phyloP scores from a whole-genome alignment of 2,888 invertebrate genomes.

The Andrena marginata region DNA sequence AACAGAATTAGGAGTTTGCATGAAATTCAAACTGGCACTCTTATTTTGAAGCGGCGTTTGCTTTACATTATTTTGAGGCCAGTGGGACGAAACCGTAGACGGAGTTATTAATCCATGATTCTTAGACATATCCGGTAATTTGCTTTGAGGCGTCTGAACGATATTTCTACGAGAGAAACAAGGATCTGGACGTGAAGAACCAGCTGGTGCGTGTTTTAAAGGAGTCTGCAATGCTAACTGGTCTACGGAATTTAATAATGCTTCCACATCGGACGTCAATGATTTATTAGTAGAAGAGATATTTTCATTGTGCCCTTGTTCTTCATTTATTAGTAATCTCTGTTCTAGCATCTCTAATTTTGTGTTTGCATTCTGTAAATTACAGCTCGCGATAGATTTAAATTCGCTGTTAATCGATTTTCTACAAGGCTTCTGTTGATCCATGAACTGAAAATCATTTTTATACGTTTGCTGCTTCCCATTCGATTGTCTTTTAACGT shows the following conservation, averaged over 20 bases:
- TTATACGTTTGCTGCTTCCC: slow-evolving; percentile 8
- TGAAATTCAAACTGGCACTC: slow-evolving; percentile 43
- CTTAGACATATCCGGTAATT: slow-evolving; percentile 64
- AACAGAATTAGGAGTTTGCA: slow-evolving; percentile 68
- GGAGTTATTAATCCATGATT: slow-evolving; percentile 74
- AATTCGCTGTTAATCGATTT: background rate
- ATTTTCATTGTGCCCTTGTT: slow-evolving; percentile 20
- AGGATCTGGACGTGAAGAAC: slow-evolving; percentile 72
- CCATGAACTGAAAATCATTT: background rate
- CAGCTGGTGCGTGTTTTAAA: slow-evolving; percentile 73
- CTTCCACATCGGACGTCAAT: background rate
- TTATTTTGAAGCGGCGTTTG: slow-evolving; percentile 76
- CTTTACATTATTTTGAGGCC: slow-evolving; percentile 67
- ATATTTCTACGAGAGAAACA: slow-evolving; percentile 78
- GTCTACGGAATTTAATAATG: slow-evolving; percentile 20
- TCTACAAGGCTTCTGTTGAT: slow-evolving; percentile 13
- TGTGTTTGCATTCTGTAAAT: slow-evolving; percentile 18
- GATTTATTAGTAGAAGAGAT: slow-evolving; percentile 19
- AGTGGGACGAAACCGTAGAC: slow-evolving; percentile 75
- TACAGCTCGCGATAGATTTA: slow-evolving; percentile 21
- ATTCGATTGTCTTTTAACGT: slow-evolving; percentile 13
- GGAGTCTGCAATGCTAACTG: slow-evolving; percentile 75
- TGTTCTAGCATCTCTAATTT: slow-evolving; percentile 29
- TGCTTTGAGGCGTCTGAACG: slow-evolving; percentile 79
- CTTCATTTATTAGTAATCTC: slow-evolving; percentile 5